Percentiles rank a stretch among this genome's conserved stretches.
phyloP scores from a whole-genome alignment of 2,113 vertebrate species.

The Peromyscus maniculatus region DNA sequence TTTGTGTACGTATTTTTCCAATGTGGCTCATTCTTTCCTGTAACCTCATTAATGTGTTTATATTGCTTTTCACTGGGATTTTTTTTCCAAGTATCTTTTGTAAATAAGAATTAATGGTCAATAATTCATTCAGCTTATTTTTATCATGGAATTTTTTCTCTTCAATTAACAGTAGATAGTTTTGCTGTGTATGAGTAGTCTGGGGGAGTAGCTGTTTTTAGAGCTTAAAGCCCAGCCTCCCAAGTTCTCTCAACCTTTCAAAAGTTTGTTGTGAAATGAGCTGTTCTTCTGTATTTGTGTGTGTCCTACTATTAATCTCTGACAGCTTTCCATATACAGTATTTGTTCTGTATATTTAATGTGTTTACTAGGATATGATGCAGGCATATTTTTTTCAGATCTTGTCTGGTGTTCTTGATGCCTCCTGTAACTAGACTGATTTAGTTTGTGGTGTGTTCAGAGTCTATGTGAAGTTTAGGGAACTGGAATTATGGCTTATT shows the following conservation, averaged over 20 bases:
- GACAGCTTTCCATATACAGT: neutral
- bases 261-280: neutral
- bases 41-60: neutral
- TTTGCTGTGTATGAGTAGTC: neutral
- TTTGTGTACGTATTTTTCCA: neutral
- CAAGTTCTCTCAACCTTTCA: neutral
- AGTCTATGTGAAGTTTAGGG: neutral
- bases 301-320: neutral
- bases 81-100: neutral
- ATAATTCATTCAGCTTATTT: neutral
- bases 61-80: neutral
- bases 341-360: neutral
- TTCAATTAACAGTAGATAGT: neutral
- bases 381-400: neutral
- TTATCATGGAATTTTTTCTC: neutral
- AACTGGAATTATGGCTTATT: neutral
- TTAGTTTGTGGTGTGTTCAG: neutral
- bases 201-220: neutral
- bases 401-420: neutral
- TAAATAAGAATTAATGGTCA: neutral
- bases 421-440: neutral
- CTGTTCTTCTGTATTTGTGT: neutral
- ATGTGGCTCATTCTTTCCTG: neutral
- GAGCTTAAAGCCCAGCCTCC: neutral
- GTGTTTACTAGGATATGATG: neutral